These are phyloP conservation scores for Drosophila subquinaria DNA, from an alignment of 2,888 invertebrate species.

Conservation along the genomic window DNA sequence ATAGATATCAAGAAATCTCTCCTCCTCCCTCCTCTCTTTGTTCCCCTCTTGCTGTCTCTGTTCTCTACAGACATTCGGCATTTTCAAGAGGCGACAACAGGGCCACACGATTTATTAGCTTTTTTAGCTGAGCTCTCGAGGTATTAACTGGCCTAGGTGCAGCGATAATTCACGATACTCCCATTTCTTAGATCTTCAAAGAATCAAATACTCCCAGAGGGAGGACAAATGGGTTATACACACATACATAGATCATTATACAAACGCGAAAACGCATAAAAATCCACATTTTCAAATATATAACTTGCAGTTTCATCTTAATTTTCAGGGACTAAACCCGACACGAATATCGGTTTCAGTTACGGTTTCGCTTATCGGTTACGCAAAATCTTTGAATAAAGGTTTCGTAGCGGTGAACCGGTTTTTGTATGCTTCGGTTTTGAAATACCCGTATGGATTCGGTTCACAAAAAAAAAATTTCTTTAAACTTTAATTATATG, in stretches of 20 bases:
- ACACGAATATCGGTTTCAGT: too few species aligned
- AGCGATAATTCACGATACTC: conserved; percentile 40
- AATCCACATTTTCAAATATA: too few species aligned
- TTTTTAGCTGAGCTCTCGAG: conserved; percentile 45
- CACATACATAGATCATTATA: background rate
- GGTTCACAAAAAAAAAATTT: too few species aligned
- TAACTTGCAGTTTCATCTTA: too few species aligned
- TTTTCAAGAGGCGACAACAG: conserved; percentile 37
- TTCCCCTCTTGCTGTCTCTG: background rate
- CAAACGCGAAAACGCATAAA: background rate
- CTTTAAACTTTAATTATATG: too few species aligned
- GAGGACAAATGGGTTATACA: conserved; percentile 1
- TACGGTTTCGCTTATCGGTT: too few species aligned
- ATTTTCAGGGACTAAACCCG: too few species aligned
- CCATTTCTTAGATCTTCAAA: conserved; percentile 12
- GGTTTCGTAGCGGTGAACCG: too few species aligned
- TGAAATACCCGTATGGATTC: too few species aligned
- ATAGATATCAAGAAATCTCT: conserved; percentile 44
- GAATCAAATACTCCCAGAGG: background rate
- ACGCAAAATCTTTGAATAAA: too few species aligned
- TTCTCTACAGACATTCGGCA: background rate
- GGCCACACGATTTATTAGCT: conserved; percentile 58
- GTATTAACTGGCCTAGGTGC: conserved; percentile 55
- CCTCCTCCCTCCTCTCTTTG: background rate
- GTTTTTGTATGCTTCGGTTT: too few species aligned